Conservation (phyloP, 2,888 invertebrate species). For the Heliconius ethilla region DNA sequence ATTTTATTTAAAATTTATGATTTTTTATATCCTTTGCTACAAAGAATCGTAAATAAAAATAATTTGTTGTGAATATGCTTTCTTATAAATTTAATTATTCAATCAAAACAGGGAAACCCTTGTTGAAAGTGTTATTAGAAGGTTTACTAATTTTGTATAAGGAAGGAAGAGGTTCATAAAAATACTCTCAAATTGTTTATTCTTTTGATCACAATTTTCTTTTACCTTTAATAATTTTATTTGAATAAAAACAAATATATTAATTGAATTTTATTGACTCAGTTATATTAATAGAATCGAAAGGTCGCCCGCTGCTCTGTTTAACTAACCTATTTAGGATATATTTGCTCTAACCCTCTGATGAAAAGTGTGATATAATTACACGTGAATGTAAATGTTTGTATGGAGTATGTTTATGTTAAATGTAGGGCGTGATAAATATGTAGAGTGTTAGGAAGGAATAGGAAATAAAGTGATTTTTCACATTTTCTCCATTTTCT, state of each 20-base stretch:
- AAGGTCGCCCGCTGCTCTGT: background rate
- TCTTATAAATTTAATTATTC: conserved; percentile 2
- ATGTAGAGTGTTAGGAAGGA: background rate
- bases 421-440: background rate
- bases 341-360: background rate
- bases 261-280: background rate
- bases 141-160: background rate
- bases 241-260: background rate
- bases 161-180: background rate
- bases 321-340: background rate
- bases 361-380: background rate
- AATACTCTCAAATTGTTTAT: no score
- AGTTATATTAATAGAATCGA: background rate
- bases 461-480: background rate
- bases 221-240: background rate
- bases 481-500: background rate
- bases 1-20: no score
- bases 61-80: conserved; percentile 13
- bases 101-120: background rate
- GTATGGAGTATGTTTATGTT: background rate
- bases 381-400: background rate
- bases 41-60: conserved; percentile 17
- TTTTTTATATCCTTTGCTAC: background rate
- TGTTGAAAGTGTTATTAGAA: background rate
- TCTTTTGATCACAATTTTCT: background rate